Evolutionary conservation across 2,797 vertebrate species (phyloP), one percentile per base, ranked within the genome.

Genomic region (Sebastes cheni): DNA sequence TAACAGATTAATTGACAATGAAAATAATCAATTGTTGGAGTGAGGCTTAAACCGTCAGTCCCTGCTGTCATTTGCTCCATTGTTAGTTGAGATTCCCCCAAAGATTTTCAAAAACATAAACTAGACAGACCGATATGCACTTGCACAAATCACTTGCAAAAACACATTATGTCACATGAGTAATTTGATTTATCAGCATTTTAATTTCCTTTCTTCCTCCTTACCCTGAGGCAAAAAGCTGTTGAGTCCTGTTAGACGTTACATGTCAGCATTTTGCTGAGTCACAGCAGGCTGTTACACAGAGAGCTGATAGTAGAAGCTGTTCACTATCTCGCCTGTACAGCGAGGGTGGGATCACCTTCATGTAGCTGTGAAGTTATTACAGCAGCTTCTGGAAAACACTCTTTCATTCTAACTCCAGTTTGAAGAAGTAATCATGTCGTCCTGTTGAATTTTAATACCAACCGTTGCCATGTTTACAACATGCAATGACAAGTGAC

Each of bases 341-440:
- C 94, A 96, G 86, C 42, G 6, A 60, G 91, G 94, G 91, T 58
- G 91, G 84, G 77, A 65, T 80, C 67, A 6, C 3, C 8, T 4
- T 27, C 5, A 8, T n/a, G 32, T 13, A 3, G 13, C 2, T 4
- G 27, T 32, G 20, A 56, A 72, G 27, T 23, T 42, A 5, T 32
- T 0, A 0, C 8, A 22, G 4, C 0, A 52, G 42, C 67, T 22
- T 75, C 23, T 64, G 20, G 36, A 61, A 29, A 67, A 70, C 12
- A 65, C 4, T 9, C 4, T 55, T 61, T 23, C 13, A 7, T 12
- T 76, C 5, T n/a, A 1, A 2, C 12, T 23, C 32, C 18, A 46
- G 20, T 72, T 55, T 70, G 4, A 54, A 9, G 27, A 60, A 7
- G 10, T 59, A 36, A 55, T 46, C 4, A 54, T 25, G 39, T 39